Conservation (phyloP, 2,797 vertebrate species). For the Tinamus major region DNA sequence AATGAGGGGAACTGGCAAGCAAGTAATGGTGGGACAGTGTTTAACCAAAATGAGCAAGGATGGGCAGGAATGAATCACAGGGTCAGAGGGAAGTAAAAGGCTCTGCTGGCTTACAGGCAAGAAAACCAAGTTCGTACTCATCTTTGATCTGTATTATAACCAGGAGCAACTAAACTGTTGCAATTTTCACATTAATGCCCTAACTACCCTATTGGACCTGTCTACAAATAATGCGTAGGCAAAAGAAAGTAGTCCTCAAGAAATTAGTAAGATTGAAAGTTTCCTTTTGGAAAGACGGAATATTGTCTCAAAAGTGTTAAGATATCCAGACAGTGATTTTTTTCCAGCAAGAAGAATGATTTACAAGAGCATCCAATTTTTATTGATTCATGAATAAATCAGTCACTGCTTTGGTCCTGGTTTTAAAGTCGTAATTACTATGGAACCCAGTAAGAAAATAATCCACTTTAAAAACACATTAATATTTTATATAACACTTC, state of each 20-base stretch:
- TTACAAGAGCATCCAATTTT: neutral
- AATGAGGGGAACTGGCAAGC: neutral
- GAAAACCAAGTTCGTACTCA: neutral
- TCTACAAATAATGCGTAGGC: neutral
- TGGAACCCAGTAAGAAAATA: neutral
- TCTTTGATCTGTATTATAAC: neutral
- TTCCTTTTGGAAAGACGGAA: neutral
- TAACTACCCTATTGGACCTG: neutral
- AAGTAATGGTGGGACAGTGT: neutral
- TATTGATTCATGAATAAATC: neutral
- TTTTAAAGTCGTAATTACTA: neutral
- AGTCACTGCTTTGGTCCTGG: neutral
- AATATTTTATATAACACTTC: neutral
- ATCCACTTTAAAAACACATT: neutral
- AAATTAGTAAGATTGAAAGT: neutral
- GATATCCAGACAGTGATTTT: neutral
- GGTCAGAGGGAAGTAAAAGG: neutral
- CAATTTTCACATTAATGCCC: neutral
- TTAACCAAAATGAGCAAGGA: neutral
- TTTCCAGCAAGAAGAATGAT: neutral
- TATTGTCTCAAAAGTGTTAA: neutral
- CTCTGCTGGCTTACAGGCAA: neutral
- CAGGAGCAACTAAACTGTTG: neutral
- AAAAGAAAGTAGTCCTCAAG: neutral
- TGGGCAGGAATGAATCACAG: neutral